Evolutionary conservation across 2,888 invertebrate genomes (phyloP).

Genomic region (Myopa testacea): DNA sequence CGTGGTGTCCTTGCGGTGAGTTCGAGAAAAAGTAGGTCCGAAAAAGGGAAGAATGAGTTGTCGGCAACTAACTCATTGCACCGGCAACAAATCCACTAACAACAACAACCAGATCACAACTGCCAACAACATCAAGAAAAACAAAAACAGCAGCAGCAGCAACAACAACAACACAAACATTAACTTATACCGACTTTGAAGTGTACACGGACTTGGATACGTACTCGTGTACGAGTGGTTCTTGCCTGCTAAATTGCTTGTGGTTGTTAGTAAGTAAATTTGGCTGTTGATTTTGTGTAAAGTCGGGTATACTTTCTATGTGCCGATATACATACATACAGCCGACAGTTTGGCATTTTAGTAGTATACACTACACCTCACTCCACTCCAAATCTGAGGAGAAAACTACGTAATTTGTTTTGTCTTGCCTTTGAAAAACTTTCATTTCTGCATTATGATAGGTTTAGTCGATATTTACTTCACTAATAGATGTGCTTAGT

Average conservation of each 20-base stretch:
- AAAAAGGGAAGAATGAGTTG: conserved; percentile 10
- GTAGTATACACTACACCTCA: too few species aligned
- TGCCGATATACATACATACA: neutral
- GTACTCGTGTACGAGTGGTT: neutral
- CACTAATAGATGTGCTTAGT: too few species aligned
- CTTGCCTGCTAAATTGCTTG: conserved; percentile 14
- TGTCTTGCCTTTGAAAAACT: too few species aligned
- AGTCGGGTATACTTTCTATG: conserved; percentile 23
- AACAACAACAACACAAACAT: conserved; percentile 7
- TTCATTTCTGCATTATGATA: too few species aligned
- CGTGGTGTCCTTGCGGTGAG: conserved; percentile 26
- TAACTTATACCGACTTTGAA: neutral
- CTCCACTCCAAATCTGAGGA: too few species aligned
- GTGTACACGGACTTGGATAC: too few species aligned
- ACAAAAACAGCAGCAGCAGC: neutral
- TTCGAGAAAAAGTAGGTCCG: neutral
- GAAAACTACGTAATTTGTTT: too few species aligned
- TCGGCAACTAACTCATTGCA: conserved; percentile 33
- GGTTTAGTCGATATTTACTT: too few species aligned
- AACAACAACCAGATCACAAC: too few species aligned
- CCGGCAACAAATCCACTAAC: conserved; percentile 9
- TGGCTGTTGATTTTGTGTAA: conserved; percentile 37
- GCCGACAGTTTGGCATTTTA: neutral
- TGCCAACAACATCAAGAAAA: too few species aligned
- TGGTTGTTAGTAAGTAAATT: conserved; percentile 7